phyloP scores from a whole-genome alignment of 2,113 vertebrate genomes.

The Gymnocephalus cernua region DNA sequence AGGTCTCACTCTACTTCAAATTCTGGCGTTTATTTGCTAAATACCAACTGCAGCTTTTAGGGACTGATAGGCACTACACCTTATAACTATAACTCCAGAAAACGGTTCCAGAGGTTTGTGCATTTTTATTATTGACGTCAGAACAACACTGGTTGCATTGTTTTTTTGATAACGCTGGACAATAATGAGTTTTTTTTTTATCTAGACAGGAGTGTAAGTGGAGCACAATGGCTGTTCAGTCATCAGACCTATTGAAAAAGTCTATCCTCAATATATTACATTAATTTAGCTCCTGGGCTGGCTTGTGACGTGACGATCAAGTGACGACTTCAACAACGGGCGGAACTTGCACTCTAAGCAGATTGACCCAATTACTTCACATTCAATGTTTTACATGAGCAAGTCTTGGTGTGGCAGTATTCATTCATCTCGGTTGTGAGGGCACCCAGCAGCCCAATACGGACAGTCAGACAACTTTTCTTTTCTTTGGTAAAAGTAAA shows the following conservation, averaged over 20 bases:
- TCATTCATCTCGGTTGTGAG: slow-evolving; percentile 22
- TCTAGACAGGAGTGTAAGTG: background rate
- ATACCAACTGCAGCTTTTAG: too few species aligned
- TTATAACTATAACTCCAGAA: too few species aligned
- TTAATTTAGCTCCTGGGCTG: slow-evolving; percentile 25
- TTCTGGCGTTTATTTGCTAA: too few species aligned
- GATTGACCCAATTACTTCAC: slow-evolving; percentile 52
- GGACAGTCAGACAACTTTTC: background rate
- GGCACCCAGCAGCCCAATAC: background rate
- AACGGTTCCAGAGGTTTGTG: too few species aligned
- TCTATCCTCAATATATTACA: background rate
- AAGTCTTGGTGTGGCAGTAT: slow-evolving; percentile 11
- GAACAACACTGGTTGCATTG: too few species aligned
- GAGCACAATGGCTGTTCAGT: slow-evolving; percentile 3
- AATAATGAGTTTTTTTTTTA: background rate
- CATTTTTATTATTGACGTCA: too few species aligned
- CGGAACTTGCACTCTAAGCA: slow-evolving; percentile 32
- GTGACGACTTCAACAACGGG: slow-evolving; percentile 45
- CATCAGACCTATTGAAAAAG: slow-evolving; percentile 12
- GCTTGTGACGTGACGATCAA: slow-evolving; percentile 55
- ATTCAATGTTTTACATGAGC: slow-evolving; percentile 41
- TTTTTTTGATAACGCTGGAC: background rate
- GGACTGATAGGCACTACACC: too few species aligned
- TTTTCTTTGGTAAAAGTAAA: background rate
- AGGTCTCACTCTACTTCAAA: too few species aligned